Conservation (phyloP, 2,113 vertebrate species). For the Bubo scandiacus region DNA sequence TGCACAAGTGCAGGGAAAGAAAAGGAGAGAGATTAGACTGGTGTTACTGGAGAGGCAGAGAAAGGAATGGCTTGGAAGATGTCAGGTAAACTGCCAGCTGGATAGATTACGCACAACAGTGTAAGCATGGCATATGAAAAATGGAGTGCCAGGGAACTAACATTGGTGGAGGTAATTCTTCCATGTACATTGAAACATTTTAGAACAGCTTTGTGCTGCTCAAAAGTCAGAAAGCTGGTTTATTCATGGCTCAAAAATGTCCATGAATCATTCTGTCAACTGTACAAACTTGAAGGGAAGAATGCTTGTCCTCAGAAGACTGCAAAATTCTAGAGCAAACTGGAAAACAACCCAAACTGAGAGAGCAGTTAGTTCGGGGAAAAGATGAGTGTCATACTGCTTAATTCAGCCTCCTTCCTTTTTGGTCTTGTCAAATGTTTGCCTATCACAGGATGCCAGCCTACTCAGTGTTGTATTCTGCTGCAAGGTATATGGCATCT, state of each 20-base stretch:
- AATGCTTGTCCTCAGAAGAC: constrained; percentile 26
- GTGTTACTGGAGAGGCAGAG: background rate
- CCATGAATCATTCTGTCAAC: constrained; percentile 46
- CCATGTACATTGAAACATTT: background rate
- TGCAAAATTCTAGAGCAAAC: background rate
- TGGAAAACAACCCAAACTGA: background rate
- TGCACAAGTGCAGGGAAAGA: background rate
- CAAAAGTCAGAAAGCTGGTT: background rate
- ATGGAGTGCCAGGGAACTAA: background rate
- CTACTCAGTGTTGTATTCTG: background rate
- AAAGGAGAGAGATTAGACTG: background rate
- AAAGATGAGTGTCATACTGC: background rate
- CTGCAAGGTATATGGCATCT: background rate
- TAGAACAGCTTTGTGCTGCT: background rate
- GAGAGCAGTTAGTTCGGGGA: background rate
- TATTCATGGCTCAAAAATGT: constrained; percentile 40
- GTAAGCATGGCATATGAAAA: background rate
- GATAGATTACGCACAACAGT: background rate
- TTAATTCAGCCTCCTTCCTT: background rate
- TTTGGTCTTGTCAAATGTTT: constrained; percentile 13
- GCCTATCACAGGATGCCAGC: background rate
- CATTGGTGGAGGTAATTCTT: background rate
- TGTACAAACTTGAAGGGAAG: background rate
- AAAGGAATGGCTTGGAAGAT: background rate
- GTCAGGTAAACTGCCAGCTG: background rate